Evolutionary conservation across 2,888 invertebrate genomes (phyloP), one percentile per base, ranked within the genome.

Genomic region (Syrphus vitripennis): DNA sequence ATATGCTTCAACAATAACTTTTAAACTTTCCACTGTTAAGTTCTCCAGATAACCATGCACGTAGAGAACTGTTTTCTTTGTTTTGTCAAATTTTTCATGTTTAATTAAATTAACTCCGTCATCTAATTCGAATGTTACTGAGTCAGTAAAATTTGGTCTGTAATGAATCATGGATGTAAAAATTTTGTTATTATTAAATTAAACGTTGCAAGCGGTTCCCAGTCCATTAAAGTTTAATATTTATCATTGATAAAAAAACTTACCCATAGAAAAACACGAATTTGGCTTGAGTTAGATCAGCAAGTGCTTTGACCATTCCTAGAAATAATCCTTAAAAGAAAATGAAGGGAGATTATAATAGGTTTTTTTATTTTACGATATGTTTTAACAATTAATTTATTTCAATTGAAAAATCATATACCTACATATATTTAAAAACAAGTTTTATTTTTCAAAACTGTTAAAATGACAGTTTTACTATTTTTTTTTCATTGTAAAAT

Each of bases 21-120:
- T 93, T 87, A 95, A 92, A 89, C 95, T 95, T 89, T 94, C 94
- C 65, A 94, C 93, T 76, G 93, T 92, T 0, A 94, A 93, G 42
- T 93, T 92, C 89, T 95, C 95, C 84, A 94, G 92, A 89, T 94
- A 95, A 0, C 95, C 95, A 89, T 94, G 95, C 34, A 94, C 90
- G 90, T 95, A 95, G 1, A 95, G 88, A 2, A 94, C 93, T 0
- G 94, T 94, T 14, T 93, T 93, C 71, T 92, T 93, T 42, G 90
- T 90, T 83, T 90, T 92, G 78, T 94, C 92, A 84, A 91, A 90
- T 78, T 90, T 88, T 34, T 89, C 86, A 81, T 91, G 90, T 14
- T 89, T 88, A 21, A 91, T 75, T 12, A 92, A 77, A 14, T 87
- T 88, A 45, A 89, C 79, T 4, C 88, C 90, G 67, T 92, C 90